A percentile compares a stretch with the other conserved stretches of the same genome.
Evolutionary conservation across 2,113 vertebrate genomes (phyloP).

Genomic region (Callocephalon fimbriatum): DNA sequence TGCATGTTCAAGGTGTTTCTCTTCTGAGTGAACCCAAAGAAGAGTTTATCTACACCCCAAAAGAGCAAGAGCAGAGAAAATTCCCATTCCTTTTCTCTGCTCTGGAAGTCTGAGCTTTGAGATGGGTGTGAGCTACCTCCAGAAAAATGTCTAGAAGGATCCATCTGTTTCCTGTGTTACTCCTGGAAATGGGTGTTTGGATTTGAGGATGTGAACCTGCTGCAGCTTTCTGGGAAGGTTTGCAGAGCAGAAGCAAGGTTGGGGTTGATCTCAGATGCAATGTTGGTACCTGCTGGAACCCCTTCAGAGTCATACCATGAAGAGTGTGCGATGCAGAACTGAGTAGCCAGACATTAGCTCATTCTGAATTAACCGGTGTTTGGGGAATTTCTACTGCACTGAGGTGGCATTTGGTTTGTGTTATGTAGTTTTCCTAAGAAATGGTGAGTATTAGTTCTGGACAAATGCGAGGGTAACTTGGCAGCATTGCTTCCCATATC

Average conservation of each 20-base stretch:
- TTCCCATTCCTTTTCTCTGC: background rate
- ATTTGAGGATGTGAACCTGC: background rate
- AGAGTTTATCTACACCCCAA: background rate
- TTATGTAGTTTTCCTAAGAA: background rate
- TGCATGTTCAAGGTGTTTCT: background rate
- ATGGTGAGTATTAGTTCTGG: background rate
- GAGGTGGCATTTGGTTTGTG: background rate
- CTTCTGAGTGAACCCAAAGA: background rate
- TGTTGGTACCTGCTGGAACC: background rate
- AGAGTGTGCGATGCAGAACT: background rate
- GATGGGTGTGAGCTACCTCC: background rate
- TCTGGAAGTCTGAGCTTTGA: background rate
- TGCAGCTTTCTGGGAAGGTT: background rate
- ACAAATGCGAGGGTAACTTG: background rate
- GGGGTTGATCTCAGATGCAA: too few species aligned
- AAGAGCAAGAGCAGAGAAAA: background rate
- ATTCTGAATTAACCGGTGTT: rapidly evolving
- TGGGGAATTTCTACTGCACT: background rate
- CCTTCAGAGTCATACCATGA: background rate
- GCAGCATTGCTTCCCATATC: background rate
- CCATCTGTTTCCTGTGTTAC: background rate
- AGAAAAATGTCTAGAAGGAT: background rate
- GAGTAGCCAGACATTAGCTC: background rate
- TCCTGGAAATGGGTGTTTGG: background rate
- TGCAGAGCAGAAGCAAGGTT: rapidly evolving